phyloP scores from a whole-genome alignment of 2,888 invertebrate species.

The Xestia ashworthii region DNA sequence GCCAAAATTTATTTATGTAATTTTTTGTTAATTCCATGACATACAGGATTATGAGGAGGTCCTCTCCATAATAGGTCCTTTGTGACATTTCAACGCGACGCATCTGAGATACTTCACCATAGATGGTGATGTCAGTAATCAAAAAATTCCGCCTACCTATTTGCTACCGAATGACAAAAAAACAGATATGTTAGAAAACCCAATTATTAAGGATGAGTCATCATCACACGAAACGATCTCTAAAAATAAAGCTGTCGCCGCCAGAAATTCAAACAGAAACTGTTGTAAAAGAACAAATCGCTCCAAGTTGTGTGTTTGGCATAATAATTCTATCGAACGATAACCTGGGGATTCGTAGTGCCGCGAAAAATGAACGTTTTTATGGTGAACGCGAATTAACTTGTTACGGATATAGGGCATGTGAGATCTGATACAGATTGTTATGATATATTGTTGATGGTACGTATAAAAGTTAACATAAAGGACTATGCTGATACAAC shows the following conservation, averaged over 20 bases:
- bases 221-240: constrained; percentile 41
- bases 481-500: constrained; percentile 48
- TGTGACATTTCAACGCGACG: too few relatives aligned
- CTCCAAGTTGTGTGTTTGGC: constrained; percentile 71
- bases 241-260: constrained; percentile 49
- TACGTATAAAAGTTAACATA: constrained; percentile 60
- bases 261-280: constrained; percentile 61
- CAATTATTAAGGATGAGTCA: constrained; percentile 34
- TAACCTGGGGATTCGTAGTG: constrained; percentile 67
- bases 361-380: constrained; percentile 69
- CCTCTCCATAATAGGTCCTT: too few relatives aligned
- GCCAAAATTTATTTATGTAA: too few relatives aligned
- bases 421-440: constrained; percentile 65
- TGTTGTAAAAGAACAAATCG: constrained; percentile 71
- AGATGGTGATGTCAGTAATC: not conserved
- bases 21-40: not conserved
- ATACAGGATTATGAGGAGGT: not conserved
- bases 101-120: not conserved
- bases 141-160: not conserved
- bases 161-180: not conserved
- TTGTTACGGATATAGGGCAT: constrained; percentile 67
- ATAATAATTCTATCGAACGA: constrained; percentile 72
- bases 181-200: constrained; percentile 21
- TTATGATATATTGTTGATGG: constrained; percentile 62
- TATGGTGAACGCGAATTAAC: constrained; percentile 70